phyloP scores from a whole-genome alignment of 1,140 invertebrate species.

The Antheraea mylitta region DNA sequence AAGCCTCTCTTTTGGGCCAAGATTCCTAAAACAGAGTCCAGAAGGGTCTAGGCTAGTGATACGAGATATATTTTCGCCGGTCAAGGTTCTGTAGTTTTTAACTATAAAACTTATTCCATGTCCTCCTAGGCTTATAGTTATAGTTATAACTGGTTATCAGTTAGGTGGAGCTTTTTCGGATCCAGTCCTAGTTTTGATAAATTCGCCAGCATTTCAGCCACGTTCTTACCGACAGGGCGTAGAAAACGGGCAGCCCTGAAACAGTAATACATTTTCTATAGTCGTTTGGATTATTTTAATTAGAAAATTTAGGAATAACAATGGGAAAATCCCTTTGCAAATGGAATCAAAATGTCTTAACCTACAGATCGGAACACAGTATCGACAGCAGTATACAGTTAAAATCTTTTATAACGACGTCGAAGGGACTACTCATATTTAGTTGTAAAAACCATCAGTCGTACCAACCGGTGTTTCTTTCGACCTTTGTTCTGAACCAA shows the following conservation, averaged over 20 bases:
- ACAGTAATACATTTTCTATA: neutral
- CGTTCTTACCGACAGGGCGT: conserved; percentile 18
- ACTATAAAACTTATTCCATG: conserved; percentile 24
- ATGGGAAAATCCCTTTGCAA: too few species aligned
- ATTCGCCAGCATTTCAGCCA: conserved; percentile 22
- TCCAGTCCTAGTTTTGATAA: conserved; percentile 15
- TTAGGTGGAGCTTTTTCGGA: conserved; percentile 18
- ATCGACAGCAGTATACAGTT: too few species aligned
- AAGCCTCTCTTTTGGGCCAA: conserved; percentile 27
- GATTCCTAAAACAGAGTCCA: neutral
- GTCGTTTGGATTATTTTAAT: too few species aligned
- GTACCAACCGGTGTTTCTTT: too few species aligned
- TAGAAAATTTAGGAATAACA: too few species aligned
- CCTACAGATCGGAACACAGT: too few species aligned
- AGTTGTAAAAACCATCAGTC: too few species aligned
- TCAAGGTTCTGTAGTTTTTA: conserved; percentile 16
- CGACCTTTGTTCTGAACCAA: too few species aligned
- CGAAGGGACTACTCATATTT: too few species aligned
- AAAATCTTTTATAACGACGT: too few species aligned
- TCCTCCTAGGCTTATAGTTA: conserved; percentile 23
- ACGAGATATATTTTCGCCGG: conserved; percentile 15
- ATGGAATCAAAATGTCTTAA: too few species aligned
- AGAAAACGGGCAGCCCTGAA: conserved; percentile 18
- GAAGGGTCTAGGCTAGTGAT: neutral
- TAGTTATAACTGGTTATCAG: too few species aligned